phyloP scores from a whole-genome alignment of 2,888 invertebrate genomes.

The Campoplex capitator region DNA sequence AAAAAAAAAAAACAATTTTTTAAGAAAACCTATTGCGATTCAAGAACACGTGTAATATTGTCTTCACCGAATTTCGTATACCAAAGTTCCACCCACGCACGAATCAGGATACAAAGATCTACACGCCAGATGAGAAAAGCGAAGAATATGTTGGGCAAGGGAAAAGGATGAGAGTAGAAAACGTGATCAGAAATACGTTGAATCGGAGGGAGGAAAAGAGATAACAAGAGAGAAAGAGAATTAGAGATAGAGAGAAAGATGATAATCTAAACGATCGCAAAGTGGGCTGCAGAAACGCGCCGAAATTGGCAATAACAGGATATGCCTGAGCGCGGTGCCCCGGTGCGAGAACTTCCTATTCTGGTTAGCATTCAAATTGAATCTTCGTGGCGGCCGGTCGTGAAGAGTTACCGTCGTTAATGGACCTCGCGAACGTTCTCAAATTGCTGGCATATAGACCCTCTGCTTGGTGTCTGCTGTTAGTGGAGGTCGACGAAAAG shows the following conservation, averaged over 20 bases:
- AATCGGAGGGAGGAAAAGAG: slow-evolving; percentile 74
- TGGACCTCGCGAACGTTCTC: slow-evolving; percentile 80
- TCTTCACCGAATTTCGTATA: slow-evolving; percentile 76
- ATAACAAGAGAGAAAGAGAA: slow-evolving; percentile 76
- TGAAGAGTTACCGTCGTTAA: slow-evolving; percentile 83
- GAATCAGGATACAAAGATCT: slow-evolving; percentile 36
- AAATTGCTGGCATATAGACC: slow-evolving; percentile 79
- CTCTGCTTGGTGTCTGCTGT: slow-evolving; percentile 57
- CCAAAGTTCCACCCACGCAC: slow-evolving; percentile 64
- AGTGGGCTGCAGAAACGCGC: slow-evolving; percentile 82
- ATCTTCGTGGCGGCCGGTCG: slow-evolving; percentile 81
- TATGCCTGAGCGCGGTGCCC: slow-evolving; percentile 74
- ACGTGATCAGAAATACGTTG: slow-evolving; percentile 55
- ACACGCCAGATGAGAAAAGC: slow-evolving; percentile 63
- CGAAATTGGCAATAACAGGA: slow-evolving; percentile 83
- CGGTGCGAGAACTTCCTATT: slow-evolving; percentile 81
- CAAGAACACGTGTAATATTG: slow-evolving; percentile 14
- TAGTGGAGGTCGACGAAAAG: slow-evolving; percentile 62
- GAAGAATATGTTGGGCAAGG: slow-evolving; percentile 22
- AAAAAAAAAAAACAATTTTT: neutral
- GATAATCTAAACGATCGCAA: slow-evolving; percentile 84
- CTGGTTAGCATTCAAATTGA: slow-evolving; percentile 84
- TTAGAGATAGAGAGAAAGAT: slow-evolving; percentile 79
- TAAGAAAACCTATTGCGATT: neutral
- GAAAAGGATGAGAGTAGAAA: slow-evolving; percentile 53